Base-by-base conservation (phyloP, 1,140 invertebrate genomes). In the Babylonia areolata region DNA sequence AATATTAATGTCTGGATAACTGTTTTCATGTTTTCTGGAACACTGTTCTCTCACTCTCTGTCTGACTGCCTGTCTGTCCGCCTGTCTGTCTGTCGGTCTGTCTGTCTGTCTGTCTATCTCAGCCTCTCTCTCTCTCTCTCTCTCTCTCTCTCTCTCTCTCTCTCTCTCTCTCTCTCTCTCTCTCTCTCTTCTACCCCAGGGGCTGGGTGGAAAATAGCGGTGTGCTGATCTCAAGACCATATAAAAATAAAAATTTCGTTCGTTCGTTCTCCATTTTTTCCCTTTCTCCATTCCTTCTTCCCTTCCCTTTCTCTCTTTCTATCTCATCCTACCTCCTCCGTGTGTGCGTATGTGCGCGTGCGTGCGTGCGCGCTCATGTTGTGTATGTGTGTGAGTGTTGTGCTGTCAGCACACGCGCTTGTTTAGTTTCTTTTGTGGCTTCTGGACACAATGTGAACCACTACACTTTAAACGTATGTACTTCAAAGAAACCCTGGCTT, bases 141-240 rank as follows among this genome's bases (percentile, higher is more conserved):
- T 64, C 58, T 64, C 58, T 23, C 58, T 64, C 58, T 64, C 58
- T 23, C 58, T 35, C 37, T 75, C 15, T 75, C 73, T 75, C 73
- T 75, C 73, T 75, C 15, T 75, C 73, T 75, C 73, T 75, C 15
- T 75, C 73, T 75, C 73, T 75, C 15, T 75, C 73, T 75, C 73
- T 75, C 73, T 75, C 73, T 75, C 73, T 75, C 73, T 75, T n/a
- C n/a, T n/a, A n/a, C n/a, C n/a, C n/a, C n/a, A n/a, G n/a, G n/a
- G n/a, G n/a, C n/a, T n/a, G n/a, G n/a, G n/a, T n/a, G n/a, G n/a
- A n/a, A n/a, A n/a, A n/a, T n/a, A n/a, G n/a, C n/a, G n/a, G n/a
- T n/a, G n/a, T n/a, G n/a, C n/a, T n/a, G n/a, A n/a, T n/a, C n/a
- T n/a, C n/a, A n/a, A n/a, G n/a, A n/a, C n/a, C n/a, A n/a, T n/a